Conservation (phyloP, 2,888 invertebrate species). For the Caenorhabditis becei region DNA sequence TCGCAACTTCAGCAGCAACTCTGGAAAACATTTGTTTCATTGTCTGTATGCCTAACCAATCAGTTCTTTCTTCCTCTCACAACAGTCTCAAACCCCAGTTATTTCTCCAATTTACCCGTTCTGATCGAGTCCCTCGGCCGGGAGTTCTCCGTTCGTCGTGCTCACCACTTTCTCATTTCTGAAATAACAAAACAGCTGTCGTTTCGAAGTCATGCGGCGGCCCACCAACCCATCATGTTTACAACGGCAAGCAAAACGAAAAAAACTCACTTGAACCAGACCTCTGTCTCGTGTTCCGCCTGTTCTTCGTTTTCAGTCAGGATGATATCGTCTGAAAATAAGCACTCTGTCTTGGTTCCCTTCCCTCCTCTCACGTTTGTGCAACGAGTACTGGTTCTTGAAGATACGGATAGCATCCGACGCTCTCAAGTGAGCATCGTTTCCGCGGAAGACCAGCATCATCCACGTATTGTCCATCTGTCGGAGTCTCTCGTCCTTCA, state of each 20-base stretch:
- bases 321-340: slow-evolving; percentile 48
- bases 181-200: slow-evolving; percentile 39
- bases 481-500: slow-evolving; percentile 44
- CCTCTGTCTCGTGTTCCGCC: slow-evolving; percentile 26
- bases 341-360: not conserved
- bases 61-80: not conserved
- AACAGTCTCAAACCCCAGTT: too few relatives aligned
- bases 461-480: slow-evolving; percentile 32
- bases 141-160: slow-evolving; percentile 27
- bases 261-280: slow-evolving; percentile 51
- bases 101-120: slow-evolving; percentile 25
- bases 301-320: slow-evolving; percentile 34
- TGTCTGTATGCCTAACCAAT: not conserved
- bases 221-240: slow-evolving; percentile 14
- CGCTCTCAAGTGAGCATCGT: slow-evolving; percentile 32
- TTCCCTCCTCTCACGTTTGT: slow-evolving; percentile 22
- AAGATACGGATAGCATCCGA: slow-evolving; percentile 23
- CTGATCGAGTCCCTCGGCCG: slow-evolving; percentile 2
- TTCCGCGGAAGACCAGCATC: slow-evolving; percentile 32
- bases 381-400: slow-evolving; percentile 26
- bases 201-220: slow-evolving; percentile 13
- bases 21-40: not conserved
- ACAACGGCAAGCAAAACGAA: slow-evolving; percentile 1
- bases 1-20: not conserved
- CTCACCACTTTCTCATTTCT: slow-evolving; percentile 34